A percentile compares a stretch with the other conserved stretches of the same genome.
These are phyloP conservation scores for Caenorhabditis elegans DNA, from an alignment of 1,140 invertebrate genomes.

Conservation along the genomic window DNA sequence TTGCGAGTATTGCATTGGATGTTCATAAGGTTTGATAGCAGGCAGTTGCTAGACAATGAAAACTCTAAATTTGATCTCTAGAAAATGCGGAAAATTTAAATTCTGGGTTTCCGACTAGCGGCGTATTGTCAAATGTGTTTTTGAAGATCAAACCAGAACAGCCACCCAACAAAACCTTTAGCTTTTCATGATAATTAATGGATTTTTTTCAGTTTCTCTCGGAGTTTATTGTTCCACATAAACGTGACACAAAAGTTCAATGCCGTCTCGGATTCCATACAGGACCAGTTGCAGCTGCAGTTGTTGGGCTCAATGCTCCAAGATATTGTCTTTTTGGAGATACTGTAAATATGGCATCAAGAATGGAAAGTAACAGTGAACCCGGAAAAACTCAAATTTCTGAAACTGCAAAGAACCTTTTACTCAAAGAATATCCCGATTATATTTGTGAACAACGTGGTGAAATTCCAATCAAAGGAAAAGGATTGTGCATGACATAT, in stretches of 20 bases:
- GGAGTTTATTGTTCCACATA: constrained; percentile 33
- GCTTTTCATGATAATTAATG: too few relatives aligned
- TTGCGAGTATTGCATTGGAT: constrained; percentile 70
- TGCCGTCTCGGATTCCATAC: constrained; percentile 48
- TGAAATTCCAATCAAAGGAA: constrained; percentile 49
- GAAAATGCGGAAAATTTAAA: too few relatives aligned
- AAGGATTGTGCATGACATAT: constrained; percentile 50
- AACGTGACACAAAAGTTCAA: constrained; percentile 1
- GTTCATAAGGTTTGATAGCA: constrained; percentile 35
- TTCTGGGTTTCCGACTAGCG: too few relatives aligned
- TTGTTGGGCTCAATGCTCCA: constrained; percentile 49
- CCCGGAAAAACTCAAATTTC: constrained; percentile 64
- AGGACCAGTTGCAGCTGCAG: constrained; percentile 47
- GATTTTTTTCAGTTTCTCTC: constrained; percentile 43
- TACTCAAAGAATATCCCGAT: constrained; percentile 41
- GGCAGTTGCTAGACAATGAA: too few relatives aligned
- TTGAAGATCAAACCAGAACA: too few relatives aligned
- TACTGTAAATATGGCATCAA: constrained; percentile 77
- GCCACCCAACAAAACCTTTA: too few relatives aligned
- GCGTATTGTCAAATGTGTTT: too few relatives aligned
- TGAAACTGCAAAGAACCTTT: constrained; percentile 45
- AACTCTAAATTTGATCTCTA: too few relatives aligned
- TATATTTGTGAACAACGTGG: constrained; percentile 43
- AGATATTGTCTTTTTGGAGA: constrained; percentile 46
- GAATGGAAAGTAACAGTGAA: constrained; percentile 78